Percentiles rank a stretch among this genome's conserved stretches.
These are phyloP conservation scores for Bimastos eiseni DNA, from an alignment of 2,888 invertebrate genomes.

Conservation along the genomic window DNA sequence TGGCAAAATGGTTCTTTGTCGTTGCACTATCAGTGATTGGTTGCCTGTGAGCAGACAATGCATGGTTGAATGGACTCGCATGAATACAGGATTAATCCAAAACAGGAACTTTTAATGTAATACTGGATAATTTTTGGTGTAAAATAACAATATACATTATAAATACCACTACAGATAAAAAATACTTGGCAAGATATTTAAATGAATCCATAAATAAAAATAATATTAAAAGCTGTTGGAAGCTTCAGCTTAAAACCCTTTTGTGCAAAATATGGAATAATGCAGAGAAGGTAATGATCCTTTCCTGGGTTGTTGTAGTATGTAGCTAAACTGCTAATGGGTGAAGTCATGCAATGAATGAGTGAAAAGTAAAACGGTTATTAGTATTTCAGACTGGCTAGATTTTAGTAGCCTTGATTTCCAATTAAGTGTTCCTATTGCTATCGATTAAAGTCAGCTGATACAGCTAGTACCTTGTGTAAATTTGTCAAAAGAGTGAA, in stretches of 20 bases:
- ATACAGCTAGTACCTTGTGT: no score
- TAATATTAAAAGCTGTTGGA: background rate
- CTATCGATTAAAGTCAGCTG: no score
- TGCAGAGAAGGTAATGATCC: no score
- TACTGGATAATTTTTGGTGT: background rate
- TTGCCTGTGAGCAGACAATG: background rate
- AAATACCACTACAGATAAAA: background rate
- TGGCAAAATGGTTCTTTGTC: background rate
- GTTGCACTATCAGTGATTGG: background rate
- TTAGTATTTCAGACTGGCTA: no score
- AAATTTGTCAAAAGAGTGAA: background rate
- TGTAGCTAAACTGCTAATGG: no score
- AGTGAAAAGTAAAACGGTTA: no score
- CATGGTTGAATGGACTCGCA: background rate
- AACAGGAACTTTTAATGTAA: background rate
- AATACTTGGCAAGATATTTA: background rate
- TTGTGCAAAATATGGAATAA: no score
- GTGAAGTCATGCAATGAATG: no score
- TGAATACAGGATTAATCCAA: background rate
- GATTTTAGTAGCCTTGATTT: no score
- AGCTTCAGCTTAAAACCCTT: no score
- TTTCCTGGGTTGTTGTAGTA: no score
- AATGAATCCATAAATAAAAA: slow-evolving; percentile 1
- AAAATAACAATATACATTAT: background rate
- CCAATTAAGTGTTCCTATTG: no score